These are phyloP conservation scores for Hypomecis punctinalis DNA, from an alignment of 2,888 invertebrate genomes.

Conservation along the genomic window DNA sequence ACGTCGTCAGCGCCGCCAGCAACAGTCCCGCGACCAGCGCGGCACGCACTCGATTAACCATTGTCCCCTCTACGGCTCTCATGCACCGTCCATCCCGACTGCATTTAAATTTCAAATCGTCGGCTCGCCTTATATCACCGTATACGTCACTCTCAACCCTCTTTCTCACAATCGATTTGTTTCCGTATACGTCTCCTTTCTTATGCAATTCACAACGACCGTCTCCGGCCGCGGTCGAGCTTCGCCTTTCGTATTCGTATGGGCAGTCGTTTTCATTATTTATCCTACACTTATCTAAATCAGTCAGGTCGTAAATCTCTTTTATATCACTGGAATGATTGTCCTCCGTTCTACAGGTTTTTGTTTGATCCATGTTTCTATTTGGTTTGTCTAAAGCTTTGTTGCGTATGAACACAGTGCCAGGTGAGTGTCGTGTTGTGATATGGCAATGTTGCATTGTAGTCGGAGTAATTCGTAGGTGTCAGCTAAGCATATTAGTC, in stretches of 20 bases:
- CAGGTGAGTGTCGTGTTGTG: conserved; percentile 36
- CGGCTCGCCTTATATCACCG: conserved; percentile 67
- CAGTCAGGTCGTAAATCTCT: conserved; percentile 69
- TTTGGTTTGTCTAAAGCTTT: conserved; percentile 31
- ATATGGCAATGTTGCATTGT: conserved; percentile 46
- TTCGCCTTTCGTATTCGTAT: conserved; percentile 63
- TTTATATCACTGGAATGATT: conserved; percentile 76
- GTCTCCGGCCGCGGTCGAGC: conserved; percentile 53
- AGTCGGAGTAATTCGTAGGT: conserved; percentile 49
- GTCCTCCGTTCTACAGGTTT: conserved; percentile 58
- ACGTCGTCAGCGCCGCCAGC: conserved; percentile 65
- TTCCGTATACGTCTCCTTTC: conserved; percentile 69
- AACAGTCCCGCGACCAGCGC: conserved; percentile 65
- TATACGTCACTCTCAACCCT: conserved; percentile 68
- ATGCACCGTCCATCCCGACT: conserved; percentile 63
- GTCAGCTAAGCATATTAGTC: conserved; percentile 75
- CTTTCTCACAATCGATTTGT: conserved; percentile 72
- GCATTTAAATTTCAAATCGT: conserved; percentile 78
- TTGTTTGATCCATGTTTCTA: conserved; percentile 39
- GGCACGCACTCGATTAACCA: conserved; percentile 63
- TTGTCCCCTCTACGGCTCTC: conserved; percentile 70
- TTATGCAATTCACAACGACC: conserved; percentile 64
- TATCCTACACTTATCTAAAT: conserved; percentile 77
- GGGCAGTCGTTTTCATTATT: conserved; percentile 61
- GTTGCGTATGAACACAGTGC: conserved; percentile 23